phyloP scores from a whole-genome alignment of 2,113 vertebrate species.

The Fregetta grallaria region DNA sequence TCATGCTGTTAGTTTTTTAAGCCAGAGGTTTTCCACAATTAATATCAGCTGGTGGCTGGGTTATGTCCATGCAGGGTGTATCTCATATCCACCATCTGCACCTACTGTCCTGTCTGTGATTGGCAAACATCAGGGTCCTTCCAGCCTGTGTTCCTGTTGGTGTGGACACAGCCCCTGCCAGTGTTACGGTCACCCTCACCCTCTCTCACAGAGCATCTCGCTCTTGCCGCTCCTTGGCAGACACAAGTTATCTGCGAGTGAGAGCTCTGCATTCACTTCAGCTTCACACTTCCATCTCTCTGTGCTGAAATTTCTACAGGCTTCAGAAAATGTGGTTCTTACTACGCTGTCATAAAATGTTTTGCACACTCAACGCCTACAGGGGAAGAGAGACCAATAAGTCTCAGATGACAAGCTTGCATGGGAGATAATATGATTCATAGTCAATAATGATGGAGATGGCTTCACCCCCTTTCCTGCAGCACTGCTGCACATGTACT shows the following conservation, averaged over 20 bases:
- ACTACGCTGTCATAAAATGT: neutral
- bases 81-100: neutral
- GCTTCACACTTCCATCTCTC: neutral
- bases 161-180: accelerated
- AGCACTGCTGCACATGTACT: neutral
- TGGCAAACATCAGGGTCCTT: neutral
- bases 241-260: neutral
- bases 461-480: neutral
- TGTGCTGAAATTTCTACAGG: neutral
- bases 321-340: neutral
- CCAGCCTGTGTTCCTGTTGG: neutral
- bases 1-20: neutral
- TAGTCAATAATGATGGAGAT: neutral
- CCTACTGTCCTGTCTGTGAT: neutral
- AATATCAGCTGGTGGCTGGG: neutral
- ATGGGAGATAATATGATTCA: neutral
- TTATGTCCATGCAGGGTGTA: neutral
- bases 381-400: neutral
- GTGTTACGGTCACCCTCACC: neutral
- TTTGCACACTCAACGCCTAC: neutral
- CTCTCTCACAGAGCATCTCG: neutral
- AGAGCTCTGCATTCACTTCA: neutral
- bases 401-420: neutral
- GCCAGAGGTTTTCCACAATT: neutral
- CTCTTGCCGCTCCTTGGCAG: neutral